Evolutionary conservation across 2,113 vertebrate genomes (phyloP).

Genomic region (Beaufortia kweichowensis): DNA sequence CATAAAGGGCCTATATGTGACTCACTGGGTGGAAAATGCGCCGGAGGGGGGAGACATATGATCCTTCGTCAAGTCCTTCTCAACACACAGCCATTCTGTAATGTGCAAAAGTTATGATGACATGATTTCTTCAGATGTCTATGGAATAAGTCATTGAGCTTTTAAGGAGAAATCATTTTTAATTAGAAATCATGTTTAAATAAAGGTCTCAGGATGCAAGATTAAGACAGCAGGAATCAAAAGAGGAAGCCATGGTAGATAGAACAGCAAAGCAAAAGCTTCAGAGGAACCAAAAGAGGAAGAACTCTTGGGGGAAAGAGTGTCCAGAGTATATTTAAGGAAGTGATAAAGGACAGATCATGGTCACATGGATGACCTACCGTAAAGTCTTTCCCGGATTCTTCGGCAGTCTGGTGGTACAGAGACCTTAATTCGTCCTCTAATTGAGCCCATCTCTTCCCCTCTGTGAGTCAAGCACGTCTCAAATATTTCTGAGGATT

Average conservation of each 20-base stretch:
- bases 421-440: slow-evolving; percentile 75
- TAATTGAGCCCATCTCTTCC: slow-evolving; percentile 85
- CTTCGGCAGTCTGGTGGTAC: slow-evolving; percentile 71
- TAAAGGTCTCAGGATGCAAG: slow-evolving; percentile 67
- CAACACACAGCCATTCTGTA: slow-evolving; percentile 81
- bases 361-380: slow-evolving; percentile 59
- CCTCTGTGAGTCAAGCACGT: slow-evolving; percentile 82
- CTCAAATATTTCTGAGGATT: slow-evolving; percentile 77
- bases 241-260: slow-evolving; percentile 70
- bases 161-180: neutral
- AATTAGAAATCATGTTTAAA: slow-evolving; percentile 48
- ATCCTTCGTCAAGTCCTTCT: slow-evolving; percentile 59
- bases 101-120: slow-evolving; percentile 4
- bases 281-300: slow-evolving; percentile 71
- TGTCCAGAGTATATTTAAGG: slow-evolving; percentile 58
- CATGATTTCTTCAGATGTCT: too few relatives aligned
- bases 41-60: slow-evolving; percentile 57
- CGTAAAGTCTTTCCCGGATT: slow-evolving; percentile 77
- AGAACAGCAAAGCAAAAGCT: slow-evolving; percentile 61
- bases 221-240: slow-evolving; percentile 61
- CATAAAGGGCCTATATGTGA: neutral
- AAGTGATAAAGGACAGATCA: slow-evolving; percentile 61
- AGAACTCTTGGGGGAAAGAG: slow-evolving; percentile 54
- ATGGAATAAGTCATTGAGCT: neutral
- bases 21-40: slow-evolving; percentile 66